Conservation (phyloP, 2,888 invertebrate genomes). For the Tortrix viridana region DNA sequence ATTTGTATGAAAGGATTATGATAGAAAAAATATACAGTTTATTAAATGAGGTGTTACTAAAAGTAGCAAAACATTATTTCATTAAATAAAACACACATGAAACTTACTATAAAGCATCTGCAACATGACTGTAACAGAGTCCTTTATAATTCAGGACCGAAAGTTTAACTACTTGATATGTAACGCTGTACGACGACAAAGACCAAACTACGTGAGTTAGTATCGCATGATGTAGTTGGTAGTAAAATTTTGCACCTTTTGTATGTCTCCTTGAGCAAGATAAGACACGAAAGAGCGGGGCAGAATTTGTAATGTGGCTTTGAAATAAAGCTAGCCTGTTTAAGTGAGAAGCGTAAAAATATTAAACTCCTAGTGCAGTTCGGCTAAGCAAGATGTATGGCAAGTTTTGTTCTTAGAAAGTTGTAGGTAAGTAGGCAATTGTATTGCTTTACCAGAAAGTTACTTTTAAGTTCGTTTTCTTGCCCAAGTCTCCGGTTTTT, state of each 20-base stretch:
- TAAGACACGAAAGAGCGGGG: conserved; percentile 32
- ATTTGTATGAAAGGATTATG: too few species aligned
- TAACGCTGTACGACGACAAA: conserved; percentile 11
- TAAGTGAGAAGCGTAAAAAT: background rate
- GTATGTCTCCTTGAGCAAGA: conserved; percentile 24
- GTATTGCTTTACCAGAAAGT: background rate
- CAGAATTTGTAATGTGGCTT: conserved; percentile 32
- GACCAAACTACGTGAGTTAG: conserved; percentile 19
- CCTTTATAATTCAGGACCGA: conserved; percentile 1
- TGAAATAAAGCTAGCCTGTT: conserved; percentile 5
- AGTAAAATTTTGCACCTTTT: conserved; percentile 33
- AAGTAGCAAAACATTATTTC: too few species aligned
- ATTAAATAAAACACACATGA: too few species aligned
- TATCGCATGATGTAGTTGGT: conserved; percentile 18
- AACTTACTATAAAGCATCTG: background rate
- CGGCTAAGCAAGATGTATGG: too few species aligned
- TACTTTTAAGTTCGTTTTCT: too few species aligned
- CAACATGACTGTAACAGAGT: background rate
- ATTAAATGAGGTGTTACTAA: too few species aligned
- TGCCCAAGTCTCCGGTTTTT: too few species aligned
- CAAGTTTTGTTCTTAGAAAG: too few species aligned
- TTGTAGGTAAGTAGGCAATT: background rate
- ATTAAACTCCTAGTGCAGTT: too few species aligned
- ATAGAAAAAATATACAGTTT: too few species aligned
- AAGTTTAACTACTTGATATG: background rate